Conservation (phyloP, 1,140 invertebrate species). For the Frieseomelitta varia region DNA sequence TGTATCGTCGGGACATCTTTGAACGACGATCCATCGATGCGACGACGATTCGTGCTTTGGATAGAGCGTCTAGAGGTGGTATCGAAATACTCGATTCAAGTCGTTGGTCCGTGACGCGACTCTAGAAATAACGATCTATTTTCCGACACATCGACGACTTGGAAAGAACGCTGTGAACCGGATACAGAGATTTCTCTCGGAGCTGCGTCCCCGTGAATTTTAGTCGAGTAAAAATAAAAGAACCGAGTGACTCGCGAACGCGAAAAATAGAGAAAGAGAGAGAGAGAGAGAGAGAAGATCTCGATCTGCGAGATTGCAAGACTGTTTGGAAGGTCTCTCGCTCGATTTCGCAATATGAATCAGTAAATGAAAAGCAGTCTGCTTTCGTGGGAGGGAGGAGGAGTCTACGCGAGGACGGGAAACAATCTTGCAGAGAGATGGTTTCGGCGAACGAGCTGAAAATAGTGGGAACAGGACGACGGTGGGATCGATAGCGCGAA, state of each 20-base stretch:
- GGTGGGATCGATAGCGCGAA: not conserved
- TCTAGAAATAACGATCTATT: conserved; percentile 6
- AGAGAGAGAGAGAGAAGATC: too few relatives aligned
- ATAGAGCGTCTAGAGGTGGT: not conserved
- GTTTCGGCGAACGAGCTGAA: not conserved
- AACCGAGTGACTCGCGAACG: not conserved
- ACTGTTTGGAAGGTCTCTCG: not conserved
- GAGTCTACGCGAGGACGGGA: too few relatives aligned
- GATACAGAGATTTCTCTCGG: not conserved
- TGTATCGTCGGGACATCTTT: too few relatives aligned
- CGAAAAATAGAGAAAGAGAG: not conserved
- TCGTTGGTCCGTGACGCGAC: conserved; percentile 7
- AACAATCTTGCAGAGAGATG: not conserved
- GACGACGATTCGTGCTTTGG: not conserved
- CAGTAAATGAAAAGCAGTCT: conserved; percentile 12
- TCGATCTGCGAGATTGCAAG: not conserved
- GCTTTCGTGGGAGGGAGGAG: not conserved
- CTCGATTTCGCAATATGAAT: conserved; percentile 35
- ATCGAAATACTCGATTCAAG: conserved; percentile 5
- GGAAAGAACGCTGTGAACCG: not conserved
- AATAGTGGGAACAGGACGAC: not conserved
- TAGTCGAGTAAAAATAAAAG: not conserved
- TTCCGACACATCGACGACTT: not conserved
- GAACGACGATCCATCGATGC: too few relatives aligned
- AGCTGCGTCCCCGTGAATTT: not conserved